These are phyloP conservation scores for Thunnus maccoyii DNA, from an alignment of 2,113 vertebrate genomes.

Conservation along the genomic window DNA sequence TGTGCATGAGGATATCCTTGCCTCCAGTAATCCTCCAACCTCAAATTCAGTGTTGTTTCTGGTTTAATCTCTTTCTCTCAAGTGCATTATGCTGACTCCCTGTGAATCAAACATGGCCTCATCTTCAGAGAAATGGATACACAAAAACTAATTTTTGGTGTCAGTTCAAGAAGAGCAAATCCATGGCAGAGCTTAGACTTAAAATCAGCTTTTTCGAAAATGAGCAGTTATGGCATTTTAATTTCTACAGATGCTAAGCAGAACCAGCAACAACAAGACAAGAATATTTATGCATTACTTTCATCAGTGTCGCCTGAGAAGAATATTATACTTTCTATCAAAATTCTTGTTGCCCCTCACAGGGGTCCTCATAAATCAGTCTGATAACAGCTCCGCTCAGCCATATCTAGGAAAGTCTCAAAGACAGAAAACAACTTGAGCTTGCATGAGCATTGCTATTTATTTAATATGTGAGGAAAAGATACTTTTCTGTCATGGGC, in stretches of 20 bases:
- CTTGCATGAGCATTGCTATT: not conserved
- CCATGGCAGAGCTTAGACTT: not conserved
- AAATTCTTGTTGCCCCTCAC: slow-evolving; percentile 47
- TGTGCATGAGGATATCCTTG: not conserved
- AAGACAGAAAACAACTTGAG: slow-evolving; percentile 17
- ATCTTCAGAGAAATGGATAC: slow-evolving; percentile 28
- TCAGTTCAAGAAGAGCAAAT: slow-evolving; percentile 30
- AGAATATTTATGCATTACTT: slow-evolving; percentile 51
- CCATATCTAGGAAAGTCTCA: slow-evolving; percentile 13
- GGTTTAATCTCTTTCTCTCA: slow-evolving; percentile 19
- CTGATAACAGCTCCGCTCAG: slow-evolving; percentile 23
- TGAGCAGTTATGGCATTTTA: slow-evolving; percentile 47
- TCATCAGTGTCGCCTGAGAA: slow-evolving; percentile 48
- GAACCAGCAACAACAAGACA: slow-evolving; percentile 32
- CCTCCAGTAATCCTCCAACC: not conserved
- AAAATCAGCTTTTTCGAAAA: slow-evolving; percentile 25
- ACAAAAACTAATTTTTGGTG: slow-evolving; percentile 33
- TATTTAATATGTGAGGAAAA: not conserved
- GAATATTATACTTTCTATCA: slow-evolving; percentile 51
- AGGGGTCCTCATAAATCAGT: slow-evolving; percentile 50
- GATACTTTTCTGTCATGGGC: not conserved
- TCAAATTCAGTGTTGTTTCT: slow-evolving; percentile 10
- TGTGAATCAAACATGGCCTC: slow-evolving; percentile 21
- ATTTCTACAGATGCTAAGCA: slow-evolving; percentile 47
- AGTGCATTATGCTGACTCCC: slow-evolving; percentile 17